phyloP scores from a whole-genome alignment of 2,797 vertebrate species.

The Tadarida brasiliensis region DNA sequence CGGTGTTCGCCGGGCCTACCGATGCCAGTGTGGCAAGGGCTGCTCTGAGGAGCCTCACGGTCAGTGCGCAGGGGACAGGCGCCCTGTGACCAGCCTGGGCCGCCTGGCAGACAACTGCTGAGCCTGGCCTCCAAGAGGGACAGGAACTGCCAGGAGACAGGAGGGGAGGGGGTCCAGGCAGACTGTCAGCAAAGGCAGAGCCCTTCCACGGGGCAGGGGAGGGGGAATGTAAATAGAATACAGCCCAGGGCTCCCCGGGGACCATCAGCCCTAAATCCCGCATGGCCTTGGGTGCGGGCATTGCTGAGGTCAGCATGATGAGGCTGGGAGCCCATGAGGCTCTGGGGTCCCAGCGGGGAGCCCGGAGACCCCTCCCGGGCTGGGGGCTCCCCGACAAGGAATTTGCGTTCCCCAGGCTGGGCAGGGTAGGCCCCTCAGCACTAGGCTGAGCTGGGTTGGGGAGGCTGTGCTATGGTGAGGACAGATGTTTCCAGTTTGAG shows the following conservation, averaged over 20 bases:
- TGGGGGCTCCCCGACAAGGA: background rate
- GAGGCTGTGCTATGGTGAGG: background rate
- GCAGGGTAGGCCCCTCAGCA: background rate
- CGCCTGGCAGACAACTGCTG: background rate
- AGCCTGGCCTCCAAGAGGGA: background rate
- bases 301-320: rapidly evolving
- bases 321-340: background rate
- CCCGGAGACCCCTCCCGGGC: background rate
- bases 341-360: background rate
- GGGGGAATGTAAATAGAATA: background rate
- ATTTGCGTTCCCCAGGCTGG: background rate
- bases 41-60: rapidly evolving
- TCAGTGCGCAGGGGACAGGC: rapidly evolving
- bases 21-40: background rate
- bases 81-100: background rate
- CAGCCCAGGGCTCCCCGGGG: background rate
- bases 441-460: background rate
- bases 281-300: too few relatives aligned
- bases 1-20: background rate
- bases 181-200: background rate
- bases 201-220: background rate
- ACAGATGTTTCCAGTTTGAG: constrained; percentile 81
- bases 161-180: background rate
- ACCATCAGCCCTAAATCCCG: background rate
- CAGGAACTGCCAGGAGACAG: background rate